A percentile compares a stretch with the other conserved stretches of the same genome.
These are phyloP conservation scores for Scortum barcoo DNA, from an alignment of 2,113 vertebrate genomes.

Conservation along the genomic window DNA sequence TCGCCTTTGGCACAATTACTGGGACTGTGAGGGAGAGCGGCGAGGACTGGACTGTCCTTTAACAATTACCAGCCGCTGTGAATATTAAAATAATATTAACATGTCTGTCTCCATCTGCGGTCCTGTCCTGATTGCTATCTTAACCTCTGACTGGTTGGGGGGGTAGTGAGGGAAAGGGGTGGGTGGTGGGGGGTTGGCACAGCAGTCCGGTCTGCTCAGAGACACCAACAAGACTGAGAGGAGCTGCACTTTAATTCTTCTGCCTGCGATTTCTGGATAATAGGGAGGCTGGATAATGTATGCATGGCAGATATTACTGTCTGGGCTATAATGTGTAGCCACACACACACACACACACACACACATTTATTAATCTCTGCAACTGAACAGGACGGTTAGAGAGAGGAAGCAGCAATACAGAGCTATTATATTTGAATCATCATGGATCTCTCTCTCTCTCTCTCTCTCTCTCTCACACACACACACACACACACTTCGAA, in stretches of 20 bases:
- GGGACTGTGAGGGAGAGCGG: conserved; percentile 82
- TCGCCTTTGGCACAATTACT: conserved; percentile 93
- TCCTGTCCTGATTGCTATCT: conserved; percentile 98
- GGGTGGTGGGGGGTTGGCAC: conserved; percentile 86
- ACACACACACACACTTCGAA: conserved; percentile 84
- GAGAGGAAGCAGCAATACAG: conserved; percentile 78
- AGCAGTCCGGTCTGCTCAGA: conserved; percentile 55
- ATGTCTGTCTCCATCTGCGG: conserved; percentile 96
- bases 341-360: conserved; percentile 44
- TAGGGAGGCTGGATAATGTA: conserved; percentile 99
- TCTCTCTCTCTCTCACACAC: conserved; percentile 13
- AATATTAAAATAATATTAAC: conserved; percentile 99
- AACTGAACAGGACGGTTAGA: conserved; percentile 50
- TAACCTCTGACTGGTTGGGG: conserved; percentile 99
- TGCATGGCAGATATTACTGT: conserved; percentile 99
- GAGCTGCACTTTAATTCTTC: conserved; percentile 94
- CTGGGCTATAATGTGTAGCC: conserved; percentile 86
- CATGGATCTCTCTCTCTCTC: conserved; percentile 74
- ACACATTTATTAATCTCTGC: conserved; percentile 68
- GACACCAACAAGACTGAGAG: conserved; percentile 64
- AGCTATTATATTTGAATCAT: conserved; percentile 98
- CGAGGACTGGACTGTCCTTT: conserved; percentile 95
- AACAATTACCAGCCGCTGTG: conserved; percentile 97
- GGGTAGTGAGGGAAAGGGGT: no score
- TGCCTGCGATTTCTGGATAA: conserved; percentile 97